Conservation (phyloP, 2,888 invertebrate genomes). For the Pyrgus malvae region DNA sequence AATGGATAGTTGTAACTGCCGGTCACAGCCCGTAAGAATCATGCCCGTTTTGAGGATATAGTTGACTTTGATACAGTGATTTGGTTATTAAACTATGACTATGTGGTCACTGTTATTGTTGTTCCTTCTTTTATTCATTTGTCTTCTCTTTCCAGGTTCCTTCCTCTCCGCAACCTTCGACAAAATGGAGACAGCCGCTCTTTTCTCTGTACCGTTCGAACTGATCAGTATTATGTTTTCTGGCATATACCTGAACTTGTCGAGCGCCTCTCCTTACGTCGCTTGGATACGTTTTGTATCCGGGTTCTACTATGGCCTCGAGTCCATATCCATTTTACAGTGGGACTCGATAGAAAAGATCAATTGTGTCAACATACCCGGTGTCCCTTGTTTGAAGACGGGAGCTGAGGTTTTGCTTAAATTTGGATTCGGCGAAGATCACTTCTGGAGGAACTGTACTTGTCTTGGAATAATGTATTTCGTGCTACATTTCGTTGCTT, state of each 20-base stretch:
- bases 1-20: too few species aligned
- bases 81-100: too few species aligned
- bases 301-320: constrained; percentile 87
- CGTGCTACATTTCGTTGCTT: constrained; percentile 69
- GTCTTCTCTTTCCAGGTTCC: constrained; percentile 70
- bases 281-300: constrained; percentile 85
- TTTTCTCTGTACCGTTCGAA: constrained; percentile 87
- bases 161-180: constrained; percentile 87
- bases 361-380: constrained; percentile 81
- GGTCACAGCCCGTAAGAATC: too few species aligned
- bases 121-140: too few species aligned
- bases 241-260: constrained; percentile 86
- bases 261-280: constrained; percentile 75
- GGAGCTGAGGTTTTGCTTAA: constrained; percentile 83
- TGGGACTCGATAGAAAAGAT: constrained; percentile 84
- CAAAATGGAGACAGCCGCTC: constrained; percentile 84
- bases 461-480: constrained; percentile 69
- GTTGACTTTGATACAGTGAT: too few species aligned
- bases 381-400: constrained; percentile 83
- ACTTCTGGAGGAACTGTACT: constrained; percentile 71
- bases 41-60: too few species aligned
- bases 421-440: constrained; percentile 73
- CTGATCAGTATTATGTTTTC: constrained; percentile 85
- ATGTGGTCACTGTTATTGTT: too few species aligned
- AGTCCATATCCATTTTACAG: constrained; percentile 85